Evolutionary conservation across 2,113 vertebrate genomes (phyloP).

Genomic region (Amblyornis subalaris): DNA sequence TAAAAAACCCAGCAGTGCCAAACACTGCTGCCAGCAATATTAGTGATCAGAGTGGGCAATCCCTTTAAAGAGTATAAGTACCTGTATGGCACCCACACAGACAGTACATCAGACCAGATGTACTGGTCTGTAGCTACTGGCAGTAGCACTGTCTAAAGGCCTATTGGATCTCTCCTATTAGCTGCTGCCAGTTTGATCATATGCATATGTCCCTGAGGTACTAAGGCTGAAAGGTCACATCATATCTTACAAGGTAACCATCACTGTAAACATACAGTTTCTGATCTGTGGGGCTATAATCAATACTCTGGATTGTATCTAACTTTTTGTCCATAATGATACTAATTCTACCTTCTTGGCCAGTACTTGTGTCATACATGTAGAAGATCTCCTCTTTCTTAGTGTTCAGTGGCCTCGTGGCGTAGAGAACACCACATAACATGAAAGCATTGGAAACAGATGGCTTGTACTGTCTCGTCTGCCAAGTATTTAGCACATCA

Average conservation of each 20-base stretch:
- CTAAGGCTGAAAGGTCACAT: slow-evolving; percentile 31
- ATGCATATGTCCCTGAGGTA: background rate
- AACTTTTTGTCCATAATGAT: slow-evolving; percentile 68
- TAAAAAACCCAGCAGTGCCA: background rate
- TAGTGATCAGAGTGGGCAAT: background rate
- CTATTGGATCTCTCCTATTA: background rate
- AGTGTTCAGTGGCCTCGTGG: slow-evolving; percentile 74
- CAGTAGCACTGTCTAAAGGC: background rate
- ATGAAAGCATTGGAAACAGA: slow-evolving; percentile 91
- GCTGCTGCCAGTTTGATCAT: background rate
- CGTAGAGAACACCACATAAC: slow-evolving; percentile 90
- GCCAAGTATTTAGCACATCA: slow-evolving; percentile 86
- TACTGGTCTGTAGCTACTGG: no score
- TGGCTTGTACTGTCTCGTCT: slow-evolving; percentile 78
- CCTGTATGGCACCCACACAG: background rate
- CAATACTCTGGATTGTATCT: slow-evolving; percentile 70
- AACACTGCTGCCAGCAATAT: background rate
- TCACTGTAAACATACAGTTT: slow-evolving; percentile 74
- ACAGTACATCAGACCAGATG: background rate
- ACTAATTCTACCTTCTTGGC: slow-evolving; percentile 46
- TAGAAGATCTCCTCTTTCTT: slow-evolving; percentile 89
- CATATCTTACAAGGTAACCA: slow-evolving; percentile 69
- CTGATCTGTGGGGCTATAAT: slow-evolving; percentile 73
- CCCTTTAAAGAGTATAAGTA: background rate
- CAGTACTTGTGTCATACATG: slow-evolving; percentile 81